Percentiles rank a stretch among this genome's conserved stretches.
phyloP scores from a whole-genome alignment of 1,140 invertebrate genomes.

The Adelges cooleyi region DNA sequence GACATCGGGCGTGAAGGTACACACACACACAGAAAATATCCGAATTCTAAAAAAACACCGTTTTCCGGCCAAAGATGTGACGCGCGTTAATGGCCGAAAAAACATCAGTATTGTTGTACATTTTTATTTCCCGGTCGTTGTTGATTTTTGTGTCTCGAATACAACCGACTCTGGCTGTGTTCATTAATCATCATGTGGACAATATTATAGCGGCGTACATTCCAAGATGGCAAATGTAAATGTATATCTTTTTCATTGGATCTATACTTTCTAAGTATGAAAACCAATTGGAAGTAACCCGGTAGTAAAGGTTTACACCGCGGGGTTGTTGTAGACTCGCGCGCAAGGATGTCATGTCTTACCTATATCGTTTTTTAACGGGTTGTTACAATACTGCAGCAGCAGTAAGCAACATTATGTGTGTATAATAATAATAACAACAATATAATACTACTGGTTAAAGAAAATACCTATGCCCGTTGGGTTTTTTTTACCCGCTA shows the following conservation, averaged over 20 bases:
- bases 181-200: constrained; percentile 10
- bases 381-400: constrained; percentile 14
- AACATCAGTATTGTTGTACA: neutral
- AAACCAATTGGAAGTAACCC: too few species aligned
- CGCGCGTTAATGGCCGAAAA: neutral
- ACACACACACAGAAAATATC: too few species aligned
- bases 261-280: too few species aligned
- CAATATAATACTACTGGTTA: neutral
- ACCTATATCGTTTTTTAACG: constrained; percentile 23
- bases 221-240: neutral
- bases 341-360: neutral
- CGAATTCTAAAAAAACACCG: too few species aligned
- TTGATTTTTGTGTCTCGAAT: neutral
- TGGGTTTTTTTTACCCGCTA: neutral
- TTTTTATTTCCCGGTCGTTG: neutral
- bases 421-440: neutral
- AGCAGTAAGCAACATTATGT: too few species aligned
- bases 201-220: constrained; percentile 8
- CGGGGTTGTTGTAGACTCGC: too few species aligned
- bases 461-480: too few species aligned
- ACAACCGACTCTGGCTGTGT: neutral
- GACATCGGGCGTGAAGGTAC: too few species aligned
- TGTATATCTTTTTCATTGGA: too few species aligned
- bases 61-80: too few species aligned
- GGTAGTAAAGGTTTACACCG: too few species aligned